A percentile compares a stretch with the other conserved stretches of the same genome.
Conservation (phyloP, 1,140 invertebrate species). For the Drosophila saltans region DNA sequence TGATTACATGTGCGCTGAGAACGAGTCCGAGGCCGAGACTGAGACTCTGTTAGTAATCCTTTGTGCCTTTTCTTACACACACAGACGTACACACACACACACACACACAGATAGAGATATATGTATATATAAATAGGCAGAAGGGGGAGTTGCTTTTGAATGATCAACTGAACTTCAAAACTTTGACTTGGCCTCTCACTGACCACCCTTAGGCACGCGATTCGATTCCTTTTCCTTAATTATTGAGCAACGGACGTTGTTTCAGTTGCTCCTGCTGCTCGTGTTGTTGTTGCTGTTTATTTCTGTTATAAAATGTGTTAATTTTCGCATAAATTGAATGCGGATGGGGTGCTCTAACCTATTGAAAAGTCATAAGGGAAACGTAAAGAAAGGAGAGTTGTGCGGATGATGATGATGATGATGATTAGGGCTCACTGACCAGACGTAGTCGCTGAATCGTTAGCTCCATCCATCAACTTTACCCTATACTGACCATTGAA, state of each 20-base stretch:
- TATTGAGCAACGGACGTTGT: conserved; percentile 43
- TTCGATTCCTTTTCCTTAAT: conserved; percentile 64
- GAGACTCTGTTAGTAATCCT: conserved; percentile 49
- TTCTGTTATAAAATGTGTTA: conserved; percentile 56
- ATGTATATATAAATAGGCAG: conserved; percentile 24
- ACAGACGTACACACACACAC: conserved; percentile 13
- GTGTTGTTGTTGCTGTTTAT: not conserved
- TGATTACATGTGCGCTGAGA: conserved; percentile 66
- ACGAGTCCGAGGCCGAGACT: conserved; percentile 29
- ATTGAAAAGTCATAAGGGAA: conserved; percentile 39
- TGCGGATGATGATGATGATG: conserved; percentile 47
- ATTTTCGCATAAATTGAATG: conserved; percentile 36
- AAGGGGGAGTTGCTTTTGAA: conserved; percentile 58
- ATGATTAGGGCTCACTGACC: conserved; percentile 50
- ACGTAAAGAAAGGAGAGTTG: conserved; percentile 24
- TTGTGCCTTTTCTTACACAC: conserved; percentile 66
- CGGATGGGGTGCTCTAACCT: conserved; percentile 11
- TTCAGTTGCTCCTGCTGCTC: conserved; percentile 9
- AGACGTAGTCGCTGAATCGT: conserved; percentile 4
- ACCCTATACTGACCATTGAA: conserved; percentile 23
- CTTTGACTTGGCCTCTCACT: conserved; percentile 63
- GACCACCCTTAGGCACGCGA: conserved; percentile 42
- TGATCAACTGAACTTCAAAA: conserved; percentile 81
- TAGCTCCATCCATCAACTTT: conserved; percentile 33
- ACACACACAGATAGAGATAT: not conserved